Evolutionary conservation across 2,888 invertebrate genomes (phyloP).

Genomic region (Brachypterus glaber): DNA sequence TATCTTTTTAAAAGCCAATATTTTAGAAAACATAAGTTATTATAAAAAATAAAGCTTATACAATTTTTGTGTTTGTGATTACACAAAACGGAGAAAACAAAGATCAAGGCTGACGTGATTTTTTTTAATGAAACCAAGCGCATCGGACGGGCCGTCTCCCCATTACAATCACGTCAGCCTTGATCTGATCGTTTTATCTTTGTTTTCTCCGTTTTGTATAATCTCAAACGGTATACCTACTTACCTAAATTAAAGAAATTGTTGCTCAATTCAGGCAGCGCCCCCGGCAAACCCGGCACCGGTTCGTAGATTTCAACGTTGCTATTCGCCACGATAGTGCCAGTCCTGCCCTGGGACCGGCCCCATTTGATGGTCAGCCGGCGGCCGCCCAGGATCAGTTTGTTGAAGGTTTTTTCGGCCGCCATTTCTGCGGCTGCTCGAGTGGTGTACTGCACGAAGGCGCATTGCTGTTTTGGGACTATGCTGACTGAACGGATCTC

Average conservation of each 20-base stretch:
- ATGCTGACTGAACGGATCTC: constrained; percentile 91
- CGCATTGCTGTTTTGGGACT: constrained; percentile 89
- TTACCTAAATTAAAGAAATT: constrained; percentile 55
- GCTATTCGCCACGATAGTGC: constrained; percentile 34
- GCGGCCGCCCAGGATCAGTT: constrained; percentile 71
- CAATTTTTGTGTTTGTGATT: no score
- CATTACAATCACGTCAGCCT: no score
- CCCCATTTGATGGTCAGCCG: constrained; percentile 98
- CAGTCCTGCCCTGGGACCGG: constrained; percentile 75
- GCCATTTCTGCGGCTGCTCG: constrained; percentile 86
- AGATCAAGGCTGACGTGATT: no score
- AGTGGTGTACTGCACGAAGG: constrained; percentile 93
- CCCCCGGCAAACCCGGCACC: constrained; percentile 68
- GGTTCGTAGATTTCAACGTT: constrained; percentile 54
- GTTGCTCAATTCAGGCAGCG: constrained; percentile 55
- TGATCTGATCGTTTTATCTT: no score
- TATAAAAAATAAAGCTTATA: no score
- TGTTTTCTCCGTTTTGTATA: no score
- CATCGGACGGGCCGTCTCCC: no score
- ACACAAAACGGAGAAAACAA: no score
- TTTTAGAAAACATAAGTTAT: no score
- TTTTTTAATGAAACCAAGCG: no score
- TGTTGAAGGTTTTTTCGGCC: constrained; percentile 92
- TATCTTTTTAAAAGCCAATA: no score
- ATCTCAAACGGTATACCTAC: no score